Evolutionary conservation across 2,888 invertebrate genomes (phyloP).

Genomic region (Piscicola geometra): DNA sequence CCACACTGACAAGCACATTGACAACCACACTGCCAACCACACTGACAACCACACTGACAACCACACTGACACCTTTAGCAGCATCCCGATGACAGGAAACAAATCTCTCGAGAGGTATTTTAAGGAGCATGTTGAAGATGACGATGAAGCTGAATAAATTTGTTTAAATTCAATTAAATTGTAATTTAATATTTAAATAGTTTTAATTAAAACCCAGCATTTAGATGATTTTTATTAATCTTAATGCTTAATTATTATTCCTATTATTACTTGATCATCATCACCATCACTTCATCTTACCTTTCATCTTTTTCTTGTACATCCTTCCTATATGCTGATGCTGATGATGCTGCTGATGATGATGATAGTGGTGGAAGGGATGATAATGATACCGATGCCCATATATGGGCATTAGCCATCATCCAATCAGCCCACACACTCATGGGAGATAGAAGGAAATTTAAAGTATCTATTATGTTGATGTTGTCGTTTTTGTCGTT

Average conservation of each 20-base stretch:
- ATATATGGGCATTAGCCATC: conserved; percentile 6
- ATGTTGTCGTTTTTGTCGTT: not conserved
- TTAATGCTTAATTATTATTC: no score
- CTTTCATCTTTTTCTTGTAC: no score
- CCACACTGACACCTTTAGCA: not conserved
- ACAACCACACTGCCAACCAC: not conserved
- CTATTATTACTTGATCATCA: no score
- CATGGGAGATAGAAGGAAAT: not conserved
- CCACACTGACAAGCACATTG: not conserved
- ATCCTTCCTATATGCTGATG: not conserved
- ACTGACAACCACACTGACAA: not conserved
- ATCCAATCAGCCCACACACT: conserved; percentile 14
- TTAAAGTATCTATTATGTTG: not conserved
- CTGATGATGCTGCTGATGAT: not conserved
- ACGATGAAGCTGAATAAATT: not conserved
- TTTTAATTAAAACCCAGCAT: no score
- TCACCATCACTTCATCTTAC: no score
- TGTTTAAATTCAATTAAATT: no score
- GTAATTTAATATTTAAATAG: no score
- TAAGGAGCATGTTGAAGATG: conserved; percentile 9
- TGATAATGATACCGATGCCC: not conserved
- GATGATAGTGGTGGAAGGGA: not conserved
- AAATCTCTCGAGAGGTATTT: not conserved
- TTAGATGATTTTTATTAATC: no score
- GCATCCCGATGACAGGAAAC: not conserved